Base-by-base conservation (phyloP, 1,140 invertebrate species). In the Apis cerana region DNA sequence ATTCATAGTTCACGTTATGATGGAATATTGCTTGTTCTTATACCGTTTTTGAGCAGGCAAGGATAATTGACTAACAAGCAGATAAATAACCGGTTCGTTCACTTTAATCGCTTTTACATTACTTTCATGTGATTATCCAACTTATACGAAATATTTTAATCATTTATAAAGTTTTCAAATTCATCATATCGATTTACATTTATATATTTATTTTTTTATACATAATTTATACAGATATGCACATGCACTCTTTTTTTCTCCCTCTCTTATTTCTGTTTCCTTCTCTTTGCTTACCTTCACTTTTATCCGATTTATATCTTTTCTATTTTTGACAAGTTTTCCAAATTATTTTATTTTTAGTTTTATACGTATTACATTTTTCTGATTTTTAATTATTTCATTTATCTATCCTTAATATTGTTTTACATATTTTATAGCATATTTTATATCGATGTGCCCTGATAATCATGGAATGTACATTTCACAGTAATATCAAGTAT, bases 361-460 rank as follows among this genome's bases (percentile, higher is more conserved):
- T 62, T 62, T 62, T 8, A 13, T 43, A 43, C 33, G 33, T 7
- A 27, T 62, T 62, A 23, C 0, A 27, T 27, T 27, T 15, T 27
- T 43, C 33, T 5, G 8, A 52, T 9, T 48, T 68, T 1, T 2
- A 48, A 62, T 70, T 56, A 56, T 64, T 33, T 21, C 19, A 5
- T 52, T 81, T 48, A 15, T 69, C 19, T n/a, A 5, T 52, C 43
- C 17, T n/a, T 62, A 43, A 76, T 56, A 56, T 76, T 56, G 70
- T 86, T 76, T 75, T 71, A 48, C 56, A 50, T 80, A 87, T 87
- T 71, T 64, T 43, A 77, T 72, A 72, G 65, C 56, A 50, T 67
- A 82, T 58, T 76, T 61, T 27, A 67, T 13, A 43, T 71, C 85
- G 80, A 82, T 43, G 59, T 61, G 80, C 64, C 68, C 77, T 86